A percentile compares a stretch with the other conserved stretches of the same genome.
Evolutionary conservation across 2,888 invertebrate genomes (phyloP).

Genomic region (Hirtodrosophila duncani): DNA sequence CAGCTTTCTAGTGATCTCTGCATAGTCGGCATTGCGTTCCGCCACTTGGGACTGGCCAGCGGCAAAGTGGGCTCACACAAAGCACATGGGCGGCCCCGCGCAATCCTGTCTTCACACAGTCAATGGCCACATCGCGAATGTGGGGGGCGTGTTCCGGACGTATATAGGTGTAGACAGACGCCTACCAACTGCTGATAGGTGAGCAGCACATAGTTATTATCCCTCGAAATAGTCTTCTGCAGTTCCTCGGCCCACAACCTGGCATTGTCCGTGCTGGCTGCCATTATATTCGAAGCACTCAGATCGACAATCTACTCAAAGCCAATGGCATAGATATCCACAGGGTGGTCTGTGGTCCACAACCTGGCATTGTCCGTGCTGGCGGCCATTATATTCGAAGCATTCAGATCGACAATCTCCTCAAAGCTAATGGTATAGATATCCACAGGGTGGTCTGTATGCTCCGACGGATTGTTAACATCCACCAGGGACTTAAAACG

Average conservation of each 20-base stretch:
- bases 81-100: conserved; percentile 99
- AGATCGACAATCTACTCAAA: conserved; percentile 99
- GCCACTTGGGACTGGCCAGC: conserved; percentile 94
- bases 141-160: conserved; percentile 92
- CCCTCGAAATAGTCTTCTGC: conserved; percentile 91
- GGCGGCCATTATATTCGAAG: conserved; percentile 97
- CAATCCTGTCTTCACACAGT: conserved; percentile 98
- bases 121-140: conserved; percentile 94
- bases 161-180: conserved; percentile 96
- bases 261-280: conserved; percentile 93
- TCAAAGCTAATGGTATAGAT: conserved; percentile 99
- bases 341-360: conserved; percentile 94
- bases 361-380: conserved; percentile 92
- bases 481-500: conserved; percentile 79
- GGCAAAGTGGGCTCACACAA: conserved; percentile 99
- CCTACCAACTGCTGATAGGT: conserved; percentile 98
- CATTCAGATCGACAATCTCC: conserved; percentile 99
- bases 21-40: conserved; percentile 97
- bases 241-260: conserved; percentile 96
- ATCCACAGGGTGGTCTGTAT: conserved; percentile 83
- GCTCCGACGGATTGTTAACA: conserved; percentile 78
- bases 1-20: conserved; percentile 94
- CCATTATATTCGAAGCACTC: conserved; percentile 98
- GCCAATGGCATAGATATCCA: conserved; percentile 97
- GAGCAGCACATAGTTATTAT: conserved; percentile 92